Evolutionary conservation across 2,113 vertebrate species (phyloP).

Genomic region (Danio rerio): GRCz12tu NC_133179.1:67494001-67494500

Average conservation of each 20-base stretch:
- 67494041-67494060: background rate
- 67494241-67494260: background rate
- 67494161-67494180: background rate
- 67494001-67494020: background rate
- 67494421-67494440: conserved; percentile 21
- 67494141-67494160: background rate
- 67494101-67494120: background rate
- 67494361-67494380: background rate
- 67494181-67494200: background rate
- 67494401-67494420: conserved; percentile 37
- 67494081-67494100: background rate
- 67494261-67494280: background rate
- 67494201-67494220: background rate
- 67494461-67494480: background rate
- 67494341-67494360: background rate
- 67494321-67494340: background rate
- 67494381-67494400: conserved; percentile 43
- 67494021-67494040: background rate
- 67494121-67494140: background rate
- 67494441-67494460: conserved; percentile 34
- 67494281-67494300: background rate
- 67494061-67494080: background rate
- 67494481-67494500: conserved; percentile 20
- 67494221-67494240: background rate
- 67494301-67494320: background rate